These are phyloP conservation scores for Spodoptera littoralis DNA, from an alignment of 2,888 invertebrate species.

Conservation along the genomic window DNA sequence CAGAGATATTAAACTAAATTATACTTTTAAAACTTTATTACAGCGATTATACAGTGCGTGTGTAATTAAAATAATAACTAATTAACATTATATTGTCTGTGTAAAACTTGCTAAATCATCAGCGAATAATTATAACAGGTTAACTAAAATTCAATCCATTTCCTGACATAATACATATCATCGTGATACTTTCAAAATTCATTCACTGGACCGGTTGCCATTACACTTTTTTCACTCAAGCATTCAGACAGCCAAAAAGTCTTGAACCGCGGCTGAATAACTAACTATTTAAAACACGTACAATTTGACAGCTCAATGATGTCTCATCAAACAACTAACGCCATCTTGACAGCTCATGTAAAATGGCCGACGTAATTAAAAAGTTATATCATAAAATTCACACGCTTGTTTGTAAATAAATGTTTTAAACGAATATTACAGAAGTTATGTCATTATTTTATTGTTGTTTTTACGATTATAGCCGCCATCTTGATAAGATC, in stretches of 20 bases:
- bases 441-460: slow-evolving; percentile 38
- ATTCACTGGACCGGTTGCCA: slow-evolving; percentile 38
- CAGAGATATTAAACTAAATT: too few species aligned
- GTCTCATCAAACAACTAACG: slow-evolving; percentile 10
- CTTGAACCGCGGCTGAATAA: slow-evolving; percentile 2
- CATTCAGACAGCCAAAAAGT: neutral
- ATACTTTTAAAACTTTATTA: too few species aligned
- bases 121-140: slow-evolving; percentile 4
- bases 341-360: slow-evolving; percentile 9
- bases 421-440: slow-evolving; percentile 34
- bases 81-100: too few species aligned
- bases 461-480: slow-evolving; percentile 33
- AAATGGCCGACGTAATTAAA: slow-evolving; percentile 28
- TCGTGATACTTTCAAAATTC: slow-evolving; percentile 42
- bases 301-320: slow-evolving; percentile 13
- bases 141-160: slow-evolving; percentile 30
- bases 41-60: too few species aligned
- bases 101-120: slow-evolving; percentile 5
- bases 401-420: slow-evolving; percentile 54
- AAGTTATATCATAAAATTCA: slow-evolving; percentile 39
- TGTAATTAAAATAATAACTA: too few species aligned
- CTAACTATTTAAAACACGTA: slow-evolving; percentile 6
- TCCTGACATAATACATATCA: slow-evolving; percentile 26
- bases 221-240: slow-evolving; percentile 6
- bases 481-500: slow-evolving; percentile 37